Evolutionary conservation across 2,888 invertebrate species (phyloP).

Genomic region (Andrena chrysosceles): DNA sequence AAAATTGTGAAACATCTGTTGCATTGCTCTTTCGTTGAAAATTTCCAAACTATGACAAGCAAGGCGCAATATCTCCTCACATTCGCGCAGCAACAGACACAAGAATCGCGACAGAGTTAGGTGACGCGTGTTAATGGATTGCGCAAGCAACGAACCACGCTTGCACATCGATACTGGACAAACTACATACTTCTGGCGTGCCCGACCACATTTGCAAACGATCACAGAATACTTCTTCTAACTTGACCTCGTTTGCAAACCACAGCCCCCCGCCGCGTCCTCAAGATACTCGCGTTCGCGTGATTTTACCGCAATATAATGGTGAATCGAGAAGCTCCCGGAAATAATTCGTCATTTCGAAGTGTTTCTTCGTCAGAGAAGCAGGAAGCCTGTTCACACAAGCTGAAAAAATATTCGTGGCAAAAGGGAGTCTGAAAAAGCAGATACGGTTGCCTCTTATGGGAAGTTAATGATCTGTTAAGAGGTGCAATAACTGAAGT

Average conservation of each 20-base stretch:
- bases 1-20: too few species aligned
- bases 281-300: slow-evolving; percentile 2
- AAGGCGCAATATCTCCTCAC: background rate
- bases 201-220: slow-evolving; percentile 53
- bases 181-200: slow-evolving; percentile 62
- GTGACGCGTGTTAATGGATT: slow-evolving; percentile 79
- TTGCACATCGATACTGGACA: slow-evolving; percentile 61
- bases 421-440: background rate
- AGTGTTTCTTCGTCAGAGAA: background rate
- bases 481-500: too few species aligned
- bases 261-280: slow-evolving; percentile 11
- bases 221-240: slow-evolving; percentile 42
- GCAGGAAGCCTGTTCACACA: background rate
- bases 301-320: background rate
- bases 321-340: slow-evolving; percentile 20
- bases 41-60: background rate
- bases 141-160: slow-evolving; percentile 69
- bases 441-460: background rate
- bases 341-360: slow-evolving; percentile 4
- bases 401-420: background rate
- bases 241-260: slow-evolving; percentile 39
- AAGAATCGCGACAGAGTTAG: slow-evolving; percentile 71
- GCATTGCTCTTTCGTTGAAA: background rate
- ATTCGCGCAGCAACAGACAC: background rate
- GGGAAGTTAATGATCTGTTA: background rate